Evolutionary conservation across 2,797 vertebrate genomes (phyloP).

Genomic region (Bufotes viridis): DNA sequence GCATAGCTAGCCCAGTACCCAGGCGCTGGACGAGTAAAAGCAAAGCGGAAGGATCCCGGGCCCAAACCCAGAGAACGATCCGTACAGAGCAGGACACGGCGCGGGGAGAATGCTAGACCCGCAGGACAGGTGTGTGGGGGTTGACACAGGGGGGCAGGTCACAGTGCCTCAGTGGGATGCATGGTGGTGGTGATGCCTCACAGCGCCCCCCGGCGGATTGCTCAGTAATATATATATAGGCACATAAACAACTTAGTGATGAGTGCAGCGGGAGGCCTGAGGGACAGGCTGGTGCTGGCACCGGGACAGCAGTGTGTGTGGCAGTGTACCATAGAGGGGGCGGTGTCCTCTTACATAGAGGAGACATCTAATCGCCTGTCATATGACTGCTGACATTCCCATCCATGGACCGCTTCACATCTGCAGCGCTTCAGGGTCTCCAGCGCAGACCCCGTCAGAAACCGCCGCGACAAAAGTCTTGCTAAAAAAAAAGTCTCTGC

Average conservation of each 20-base stretch:
- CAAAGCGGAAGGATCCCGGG: conserved; percentile 10
- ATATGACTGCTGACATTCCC: background rate
- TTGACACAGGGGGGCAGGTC: no score
- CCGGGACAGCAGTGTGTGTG: background rate
- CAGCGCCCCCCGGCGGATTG: no score
- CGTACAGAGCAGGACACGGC: conserved; percentile 32
- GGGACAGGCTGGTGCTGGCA: conserved; percentile 14
- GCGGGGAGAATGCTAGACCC: conserved; percentile 60
- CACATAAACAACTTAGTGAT: background rate
- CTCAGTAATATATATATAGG: no score
- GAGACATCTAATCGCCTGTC: background rate
- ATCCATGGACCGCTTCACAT: background rate
- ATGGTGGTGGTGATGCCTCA: no score
- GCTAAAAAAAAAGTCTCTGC: no score
- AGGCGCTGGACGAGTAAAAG: background rate
- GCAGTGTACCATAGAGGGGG: background rate
- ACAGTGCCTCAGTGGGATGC: no score
- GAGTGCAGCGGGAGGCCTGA: background rate
- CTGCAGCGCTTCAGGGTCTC: no score
- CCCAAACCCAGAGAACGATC: background rate
- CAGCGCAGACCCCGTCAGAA: no score
- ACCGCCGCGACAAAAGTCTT: no score
- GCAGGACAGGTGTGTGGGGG: conserved; percentile 52
- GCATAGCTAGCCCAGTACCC: background rate
- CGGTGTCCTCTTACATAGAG: background rate